Conservation (phyloP, 2,797 vertebrate species). For the Gallinago solitaria region DNA sequence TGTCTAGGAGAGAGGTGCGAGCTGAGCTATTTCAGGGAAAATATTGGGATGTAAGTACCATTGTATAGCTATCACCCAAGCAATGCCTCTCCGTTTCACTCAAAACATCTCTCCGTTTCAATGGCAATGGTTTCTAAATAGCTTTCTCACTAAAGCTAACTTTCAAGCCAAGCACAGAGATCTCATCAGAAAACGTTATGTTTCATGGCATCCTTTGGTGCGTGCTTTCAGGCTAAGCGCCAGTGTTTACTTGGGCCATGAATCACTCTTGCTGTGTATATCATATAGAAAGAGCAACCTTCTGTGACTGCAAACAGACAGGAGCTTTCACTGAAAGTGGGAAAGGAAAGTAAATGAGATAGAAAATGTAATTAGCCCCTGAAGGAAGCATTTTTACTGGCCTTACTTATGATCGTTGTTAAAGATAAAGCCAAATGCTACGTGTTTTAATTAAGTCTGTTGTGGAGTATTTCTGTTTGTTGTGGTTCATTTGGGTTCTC, state of each 20-base stretch:
- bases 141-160: neutral
- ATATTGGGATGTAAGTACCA: neutral
- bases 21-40: neutral
- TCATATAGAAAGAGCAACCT: neutral
- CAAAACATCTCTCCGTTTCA: neutral
- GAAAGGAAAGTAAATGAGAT: neutral
- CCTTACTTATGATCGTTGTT: neutral
- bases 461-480: neutral
- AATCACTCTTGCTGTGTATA: neutral
- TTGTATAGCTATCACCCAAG: neutral
- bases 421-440: neutral
- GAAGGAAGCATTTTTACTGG: neutral
- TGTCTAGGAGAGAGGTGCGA: neutral
- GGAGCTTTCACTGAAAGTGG: neutral
- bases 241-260: neutral
- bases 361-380: neutral
- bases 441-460: neutral
- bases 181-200: neutral
- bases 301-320: neutral
- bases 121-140: neutral
- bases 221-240: neutral
- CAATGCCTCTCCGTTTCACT: neutral
- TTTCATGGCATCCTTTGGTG: neutral
- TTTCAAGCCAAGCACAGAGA: neutral
- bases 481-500: slow-evolving; percentile 16